These are phyloP conservation scores for Lutjanus argentimaculatus DNA, from an alignment of 2,797 vertebrate genomes.

Conservation along the genomic window DNA sequence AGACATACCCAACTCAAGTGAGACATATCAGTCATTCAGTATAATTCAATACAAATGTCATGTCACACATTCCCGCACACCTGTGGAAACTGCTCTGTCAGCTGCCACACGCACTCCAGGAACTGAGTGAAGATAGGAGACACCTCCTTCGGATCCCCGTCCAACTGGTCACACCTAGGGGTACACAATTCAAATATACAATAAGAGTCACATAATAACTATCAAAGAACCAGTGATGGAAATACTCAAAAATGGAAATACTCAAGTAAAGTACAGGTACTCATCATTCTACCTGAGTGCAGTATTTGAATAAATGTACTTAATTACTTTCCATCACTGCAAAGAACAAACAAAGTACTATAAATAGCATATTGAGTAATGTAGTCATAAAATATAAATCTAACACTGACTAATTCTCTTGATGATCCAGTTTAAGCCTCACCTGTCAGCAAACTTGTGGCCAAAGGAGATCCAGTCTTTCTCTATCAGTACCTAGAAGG, in stretches of 20 bases:
- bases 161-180: conserved; percentile 94
- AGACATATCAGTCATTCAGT: neutral
- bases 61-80: conserved; percentile 41
- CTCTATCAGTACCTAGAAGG: conserved; percentile 94
- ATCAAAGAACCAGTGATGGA: too few relatives aligned
- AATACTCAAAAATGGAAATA: too few relatives aligned
- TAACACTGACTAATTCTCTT: neutral
- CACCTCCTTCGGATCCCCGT: conserved; percentile 95
- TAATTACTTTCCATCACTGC: too few relatives aligned
- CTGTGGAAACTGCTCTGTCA: conserved; percentile 95
- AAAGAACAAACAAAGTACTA: too few relatives aligned
- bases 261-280: too few relatives aligned
- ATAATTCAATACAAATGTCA: too few relatives aligned
- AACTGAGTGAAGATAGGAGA: conserved; percentile 98
- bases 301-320: too few relatives aligned
- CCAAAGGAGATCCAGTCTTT: conserved; percentile 99
- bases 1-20: neutral
- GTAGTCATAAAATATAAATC: neutral
- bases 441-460: conserved; percentile 99
- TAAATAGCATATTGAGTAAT: too few relatives aligned
- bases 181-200: neutral
- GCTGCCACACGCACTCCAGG: conserved; percentile 97
- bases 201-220: too few relatives aligned
- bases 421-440: conserved; percentile 31
- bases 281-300: too few relatives aligned